Base-by-base conservation (phyloP, 2,888 invertebrate species). In the Heliconius charithonia region DNA sequence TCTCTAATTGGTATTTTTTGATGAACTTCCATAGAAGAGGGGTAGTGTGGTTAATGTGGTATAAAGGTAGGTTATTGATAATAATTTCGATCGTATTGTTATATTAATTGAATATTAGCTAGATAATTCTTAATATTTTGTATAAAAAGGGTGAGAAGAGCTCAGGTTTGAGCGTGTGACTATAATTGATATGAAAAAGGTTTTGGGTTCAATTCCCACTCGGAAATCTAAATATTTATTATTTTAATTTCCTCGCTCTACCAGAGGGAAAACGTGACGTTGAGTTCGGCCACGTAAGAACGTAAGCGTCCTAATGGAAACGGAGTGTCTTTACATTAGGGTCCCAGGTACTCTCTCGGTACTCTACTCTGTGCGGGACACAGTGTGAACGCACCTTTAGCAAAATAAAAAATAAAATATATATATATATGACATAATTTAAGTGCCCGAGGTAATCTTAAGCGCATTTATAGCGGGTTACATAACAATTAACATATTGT, bases 1-100 rank as follows among this genome's bases (percentile, higher is more conserved):
- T 75, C 16, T 19, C 73, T 82, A 79, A 80, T 82, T 81, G 80
- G 80, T 79, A 80, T 76, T 77, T 79, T 78, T 79, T 59, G 56
- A 56, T 72, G 32, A 37, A 59, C 32, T 16, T 19, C 7, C 16
- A n/a, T 32, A 32, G 71, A 59, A 3, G 32, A 29, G 72, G 72
- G 32, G 59, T 22, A 4, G 25, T 1, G 56, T n/a, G 32, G 25
- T n/a, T 56, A 32, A 56, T 71, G n/a, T n/a, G 29, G 51, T 32
- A n/a, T 29, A 37, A 72, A 72, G 72, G 59, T 72, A 13, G 59
- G 6, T 59, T 72, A 72, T 59, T 72, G 63, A 7, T 63, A 37
- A 72, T 32, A 32, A 72, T 72, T n/a, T 72, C 3, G 27, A 13
- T 16, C 13, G 3, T 59, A 59, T 59, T 72, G 32, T 59, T 16